Conservation (phyloP, 2,888 invertebrate species). For the Unio delphinus region DNA sequence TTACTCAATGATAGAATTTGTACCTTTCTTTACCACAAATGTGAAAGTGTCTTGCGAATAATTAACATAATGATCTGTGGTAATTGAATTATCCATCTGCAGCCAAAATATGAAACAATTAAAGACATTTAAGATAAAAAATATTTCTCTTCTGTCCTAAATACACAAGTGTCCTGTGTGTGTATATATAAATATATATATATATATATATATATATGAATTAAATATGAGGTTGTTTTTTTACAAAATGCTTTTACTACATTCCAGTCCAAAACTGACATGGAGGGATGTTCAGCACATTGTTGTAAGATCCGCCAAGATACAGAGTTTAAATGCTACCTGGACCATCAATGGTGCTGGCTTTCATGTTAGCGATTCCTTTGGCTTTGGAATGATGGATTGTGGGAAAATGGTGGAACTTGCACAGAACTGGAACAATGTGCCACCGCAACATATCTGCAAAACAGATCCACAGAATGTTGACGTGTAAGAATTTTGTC, state of each 20-base stretch:
- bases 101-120: no score
- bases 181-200: no score
- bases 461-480: conserved; percentile 18
- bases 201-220: no score
- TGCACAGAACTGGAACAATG: conserved; percentile 63
- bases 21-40: no score
- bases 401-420: conserved; percentile 66
- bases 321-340: conserved; percentile 74
- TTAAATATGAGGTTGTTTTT: background rate
- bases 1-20: no score
- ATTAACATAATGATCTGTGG: no score
- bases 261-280: conserved; percentile 60
- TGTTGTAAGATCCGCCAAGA: conserved; percentile 60
- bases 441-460: conserved; percentile 69
- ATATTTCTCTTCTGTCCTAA: no score
- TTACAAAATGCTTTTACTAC: conserved; percentile 1
- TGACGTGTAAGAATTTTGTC: conserved; percentile 30
- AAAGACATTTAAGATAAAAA: no score
- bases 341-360: conserved; percentile 67
- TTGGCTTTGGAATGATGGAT: conserved; percentile 70
- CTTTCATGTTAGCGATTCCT: conserved; percentile 64
- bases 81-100: no score
- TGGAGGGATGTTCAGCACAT: conserved; percentile 71
- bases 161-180: no score
- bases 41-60: no score